A percentile compares a stretch with the other conserved stretches of the same genome.
These are phyloP conservation scores for Nothobranchius furzeri DNA, from an alignment of 2,113 vertebrate species.

Conservation along the genomic window DNA sequence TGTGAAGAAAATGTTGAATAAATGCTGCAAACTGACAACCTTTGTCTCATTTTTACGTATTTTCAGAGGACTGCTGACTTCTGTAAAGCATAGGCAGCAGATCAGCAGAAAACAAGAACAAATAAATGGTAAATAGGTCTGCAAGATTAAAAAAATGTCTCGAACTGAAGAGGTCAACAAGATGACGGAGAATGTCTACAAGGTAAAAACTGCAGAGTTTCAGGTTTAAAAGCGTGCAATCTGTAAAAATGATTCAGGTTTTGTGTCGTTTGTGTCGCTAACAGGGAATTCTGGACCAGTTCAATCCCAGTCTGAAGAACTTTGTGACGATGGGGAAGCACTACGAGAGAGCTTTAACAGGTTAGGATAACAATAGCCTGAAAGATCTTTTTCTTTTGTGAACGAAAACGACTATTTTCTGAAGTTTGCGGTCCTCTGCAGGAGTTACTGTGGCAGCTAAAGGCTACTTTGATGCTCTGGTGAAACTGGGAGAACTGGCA, in stretches of 20 bases:
- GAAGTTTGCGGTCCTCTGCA: slow-evolving; percentile 45
- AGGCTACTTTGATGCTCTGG: slow-evolving; percentile 87
- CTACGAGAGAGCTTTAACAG: slow-evolving; percentile 86
- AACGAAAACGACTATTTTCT: background rate
- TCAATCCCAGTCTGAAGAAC: slow-evolving; percentile 87
- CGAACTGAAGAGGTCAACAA: slow-evolving; percentile 87
- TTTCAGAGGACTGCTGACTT: slow-evolving; percentile 23
- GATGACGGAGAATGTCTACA: slow-evolving; percentile 88
- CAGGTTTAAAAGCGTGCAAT: background rate
- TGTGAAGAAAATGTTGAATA: no score
- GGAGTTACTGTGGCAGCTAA: slow-evolving; percentile 86
- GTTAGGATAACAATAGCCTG: slow-evolving; percentile 51
- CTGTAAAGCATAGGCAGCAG: slow-evolving; percentile 34
- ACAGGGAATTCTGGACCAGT: slow-evolving; percentile 86
- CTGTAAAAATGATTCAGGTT: background rate
- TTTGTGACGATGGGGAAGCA: slow-evolving; percentile 88
- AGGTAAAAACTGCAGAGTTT: slow-evolving; percentile 62
- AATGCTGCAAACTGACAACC: background rate
- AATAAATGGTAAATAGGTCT: background rate
- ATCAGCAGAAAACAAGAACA: background rate
- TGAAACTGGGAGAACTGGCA: slow-evolving; percentile 86
- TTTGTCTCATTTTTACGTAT: background rate
- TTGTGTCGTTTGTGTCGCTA: slow-evolving; percentile 5
- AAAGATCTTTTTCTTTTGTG: no score
- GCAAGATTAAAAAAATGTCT: slow-evolving; percentile 74